Evolutionary conservation across 2,797 vertebrate genomes (phyloP), one percentile per base, ranked within the genome.

Genomic region (Eremophila alpestris): DNA sequence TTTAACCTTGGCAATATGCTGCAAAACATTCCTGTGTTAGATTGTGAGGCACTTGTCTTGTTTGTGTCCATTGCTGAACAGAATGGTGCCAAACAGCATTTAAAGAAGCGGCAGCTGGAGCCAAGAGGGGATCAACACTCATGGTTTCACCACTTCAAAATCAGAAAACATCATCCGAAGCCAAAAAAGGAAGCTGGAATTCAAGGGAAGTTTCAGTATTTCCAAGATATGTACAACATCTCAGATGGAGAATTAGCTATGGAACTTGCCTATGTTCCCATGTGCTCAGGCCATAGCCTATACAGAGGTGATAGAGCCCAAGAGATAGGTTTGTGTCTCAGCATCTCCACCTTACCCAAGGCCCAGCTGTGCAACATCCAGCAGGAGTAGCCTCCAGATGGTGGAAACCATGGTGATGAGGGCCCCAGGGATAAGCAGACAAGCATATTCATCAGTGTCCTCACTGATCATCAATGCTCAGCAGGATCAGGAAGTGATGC

Each of bases 1-100:
- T 48, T 80, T 48, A 89, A 69, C 46, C 58, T 89, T 93, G 82
- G 73, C 85, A 96, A 80, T 9, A 20, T 18, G 49, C 27, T 93
- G 46, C 41, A 93, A 93, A 81, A 92, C 69, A 85, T 93, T 94
- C 75, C 27, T 68, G 38, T 49, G 29, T 43, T 54, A 87, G 71
- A 71, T 9, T 80, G 68, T 60, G 73, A 83, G 58, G 38, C 60
- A 54, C 30, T 43, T 1, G 3, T 54, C 75, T 70, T 7, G 0
- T 64, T 88, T 84, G 23, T 70, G 41, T 74, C 34, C 41, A 23
- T 34, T 85, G 45, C 56, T 87, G 75, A 84, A 49, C 11, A 68
- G 22, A 87, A 64, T 6, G 11, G 54, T 80, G 67, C 16, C 89
- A 83, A 92, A 87, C 14, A 77, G 43, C 48, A 52, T 49, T 36